Base-by-base conservation (phyloP, 1,140 invertebrate species). In the Hyles vespertilio region DNA sequence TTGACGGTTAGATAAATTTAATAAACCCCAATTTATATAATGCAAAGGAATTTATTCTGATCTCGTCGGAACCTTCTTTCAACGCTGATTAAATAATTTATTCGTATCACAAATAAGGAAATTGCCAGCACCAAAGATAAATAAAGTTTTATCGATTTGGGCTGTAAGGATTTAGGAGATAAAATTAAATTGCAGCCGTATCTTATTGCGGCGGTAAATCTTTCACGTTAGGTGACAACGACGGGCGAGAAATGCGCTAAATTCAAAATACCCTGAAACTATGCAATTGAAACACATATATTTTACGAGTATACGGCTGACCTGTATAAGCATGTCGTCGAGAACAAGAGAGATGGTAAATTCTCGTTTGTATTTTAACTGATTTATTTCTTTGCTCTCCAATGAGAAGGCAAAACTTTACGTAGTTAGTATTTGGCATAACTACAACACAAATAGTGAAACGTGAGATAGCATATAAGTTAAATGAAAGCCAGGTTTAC, bases 191-290 rank as follows among this genome's bases (percentile, higher is more conserved):
- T 56, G 50, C 50, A 56, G 7, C 34, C 36, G 32, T 56, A 43
- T 58, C 51, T 63, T 61, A 68, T 64, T 64, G 59, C 56, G 3
- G 52, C 58, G 3, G 61, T 68, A 59, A 69, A 63, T 63, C 57
- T 65, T 32, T 11, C 55, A 45, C 9, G 45, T 36, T 48, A 46
- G 52, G 40, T 52, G 59, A 65, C 57, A 51, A 56, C 44, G 11
- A 3, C 11, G 32, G 11, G 9, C 7, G 12, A 60, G 10, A 55
- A 34, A 43, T 33, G 8, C n/a, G n/a, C 3, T 48, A 48, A 22
- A 6, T 5, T 22, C 3, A n/a, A 22, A 11, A n/a, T n/a, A 48
- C 22, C 8, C 43, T 32, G 51, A 58, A 69, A 59, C 61, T 51
- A 62, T 59, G 52, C 57, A 61, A 68, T 61, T 59, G 58, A 56